phyloP scores from a whole-genome alignment of 2,797 vertebrate species.

The Xenops minutus region DNA sequence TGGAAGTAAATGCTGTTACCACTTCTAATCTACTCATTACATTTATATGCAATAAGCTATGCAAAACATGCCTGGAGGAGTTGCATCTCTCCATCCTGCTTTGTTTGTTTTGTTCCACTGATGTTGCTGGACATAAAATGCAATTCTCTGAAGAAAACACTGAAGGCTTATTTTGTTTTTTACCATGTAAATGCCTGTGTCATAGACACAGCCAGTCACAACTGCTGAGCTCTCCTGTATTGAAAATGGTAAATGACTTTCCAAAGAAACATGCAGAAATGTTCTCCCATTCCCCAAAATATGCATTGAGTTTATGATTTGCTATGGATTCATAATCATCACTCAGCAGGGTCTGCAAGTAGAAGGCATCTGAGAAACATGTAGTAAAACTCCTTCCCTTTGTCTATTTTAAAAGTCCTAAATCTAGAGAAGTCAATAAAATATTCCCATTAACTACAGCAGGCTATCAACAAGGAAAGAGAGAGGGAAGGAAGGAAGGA shows the following conservation, averaged over 20 bases:
- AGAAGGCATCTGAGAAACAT: not conserved
- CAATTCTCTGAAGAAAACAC: not conserved
- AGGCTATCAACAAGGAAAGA: not conserved
- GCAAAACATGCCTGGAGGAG: not conserved
- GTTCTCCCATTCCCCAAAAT: not conserved
- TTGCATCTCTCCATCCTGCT: not conserved
- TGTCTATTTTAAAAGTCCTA: not conserved
- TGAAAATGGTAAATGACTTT: not conserved
- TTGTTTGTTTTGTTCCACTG: not conserved
- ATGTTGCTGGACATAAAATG: not conserved
- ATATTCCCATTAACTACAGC: not conserved
- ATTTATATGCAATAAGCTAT: not conserved
- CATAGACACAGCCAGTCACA: not conserved
- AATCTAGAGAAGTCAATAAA: not conserved
- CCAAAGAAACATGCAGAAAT: not conserved
- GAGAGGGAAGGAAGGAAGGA: no score
- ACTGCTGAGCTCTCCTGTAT: not conserved
- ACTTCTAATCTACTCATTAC: not conserved
- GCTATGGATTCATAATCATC: not conserved
- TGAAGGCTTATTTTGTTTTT: not conserved
- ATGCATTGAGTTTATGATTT: not conserved
- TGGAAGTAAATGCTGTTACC: not conserved
- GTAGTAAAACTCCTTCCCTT: not conserved
- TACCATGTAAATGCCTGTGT: not conserved
- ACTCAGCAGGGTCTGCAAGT: not conserved